phyloP scores from a whole-genome alignment of 2,888 invertebrate genomes.

The Actias luna region DNA sequence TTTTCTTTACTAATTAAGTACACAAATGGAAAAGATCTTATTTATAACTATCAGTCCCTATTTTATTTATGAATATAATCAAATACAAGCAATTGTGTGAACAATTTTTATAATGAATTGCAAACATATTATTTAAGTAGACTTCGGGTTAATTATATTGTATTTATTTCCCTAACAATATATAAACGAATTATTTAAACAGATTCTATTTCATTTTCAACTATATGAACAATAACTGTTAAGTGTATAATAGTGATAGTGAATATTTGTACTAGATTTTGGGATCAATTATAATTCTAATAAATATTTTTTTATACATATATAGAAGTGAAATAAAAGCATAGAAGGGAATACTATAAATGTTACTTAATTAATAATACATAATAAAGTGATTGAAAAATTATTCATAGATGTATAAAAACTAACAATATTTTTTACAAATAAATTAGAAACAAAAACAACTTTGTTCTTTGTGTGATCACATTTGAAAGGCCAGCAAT shows the following conservation, averaged over 20 bases:
- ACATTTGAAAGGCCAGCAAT: constrained; percentile 59
- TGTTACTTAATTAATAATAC: constrained; percentile 41
- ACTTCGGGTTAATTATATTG: neutral
- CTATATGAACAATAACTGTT: constrained; percentile 1
- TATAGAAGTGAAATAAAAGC: constrained; percentile 40
- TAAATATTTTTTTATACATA: constrained; percentile 36
- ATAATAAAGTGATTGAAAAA: constrained; percentile 41
- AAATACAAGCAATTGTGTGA: constrained; percentile 32
- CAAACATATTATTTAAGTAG: constrained; percentile 24
- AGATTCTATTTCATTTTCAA: neutral
- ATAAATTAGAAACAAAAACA: constrained; percentile 82
- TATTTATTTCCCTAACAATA: neutral
- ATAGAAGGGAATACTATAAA: constrained; percentile 48
- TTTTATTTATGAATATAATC: constrained; percentile 37
- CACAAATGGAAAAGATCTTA: constrained; percentile 51
- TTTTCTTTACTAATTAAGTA: constrained; percentile 62
- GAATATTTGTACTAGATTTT: constrained; percentile 58
- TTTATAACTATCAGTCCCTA: constrained; percentile 38
- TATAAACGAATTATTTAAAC: neutral
- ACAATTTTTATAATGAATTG: constrained; percentile 25
- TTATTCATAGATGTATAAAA: constrained; percentile 53
- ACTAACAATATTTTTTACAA: constrained; percentile 75
- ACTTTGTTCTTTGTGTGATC: constrained; percentile 76
- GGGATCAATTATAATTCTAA: constrained; percentile 62
- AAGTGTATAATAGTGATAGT: constrained; percentile 19